phyloP scores from a whole-genome alignment of 1,140 invertebrate species.

The Idris sp. region DNA sequence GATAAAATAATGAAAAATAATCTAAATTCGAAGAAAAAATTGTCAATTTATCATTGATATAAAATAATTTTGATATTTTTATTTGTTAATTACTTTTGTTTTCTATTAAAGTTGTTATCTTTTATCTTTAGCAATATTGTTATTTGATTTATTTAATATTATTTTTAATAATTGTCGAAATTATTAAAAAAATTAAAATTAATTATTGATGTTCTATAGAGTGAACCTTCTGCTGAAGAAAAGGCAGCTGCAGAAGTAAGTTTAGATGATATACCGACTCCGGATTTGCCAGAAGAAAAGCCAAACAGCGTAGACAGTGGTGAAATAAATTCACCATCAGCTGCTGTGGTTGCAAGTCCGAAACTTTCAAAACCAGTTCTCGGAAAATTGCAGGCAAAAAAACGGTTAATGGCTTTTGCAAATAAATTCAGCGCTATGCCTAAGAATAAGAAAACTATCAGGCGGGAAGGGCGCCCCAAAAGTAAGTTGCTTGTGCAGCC shows the following conservation, averaged over 20 bases:
- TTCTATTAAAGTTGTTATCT: too few species aligned
- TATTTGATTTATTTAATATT: conserved; percentile 7
- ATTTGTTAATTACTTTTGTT: too few species aligned
- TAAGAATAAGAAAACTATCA: conserved; percentile 65
- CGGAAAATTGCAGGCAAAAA: conserved; percentile 76
- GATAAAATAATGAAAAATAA: too few species aligned
- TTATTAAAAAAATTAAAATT: too few species aligned
- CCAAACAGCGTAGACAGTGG: conserved; percentile 59
- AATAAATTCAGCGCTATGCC: conserved; percentile 69
- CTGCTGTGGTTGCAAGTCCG: conserved; percentile 66
- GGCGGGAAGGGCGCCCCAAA: conserved; percentile 60
- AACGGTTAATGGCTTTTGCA: conserved; percentile 77
- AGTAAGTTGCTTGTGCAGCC: too few species aligned
- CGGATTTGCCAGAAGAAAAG: conserved; percentile 69
- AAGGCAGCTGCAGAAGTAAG: conserved; percentile 53
- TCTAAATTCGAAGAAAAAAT: too few species aligned
- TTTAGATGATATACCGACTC: conserved; percentile 70
- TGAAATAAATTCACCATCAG: conserved; percentile 34
- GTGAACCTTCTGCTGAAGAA: conserved; percentile 36
- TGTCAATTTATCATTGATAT: too few species aligned
- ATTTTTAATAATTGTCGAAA: not conserved
- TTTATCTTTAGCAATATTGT: too few species aligned
- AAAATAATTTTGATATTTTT: too few species aligned
- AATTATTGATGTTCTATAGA: conserved; percentile 20
- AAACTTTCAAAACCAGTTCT: conserved; percentile 74